These are phyloP conservation scores for Melieria omissa DNA, from an alignment of 2,888 invertebrate species.

Conservation along the genomic window DNA sequence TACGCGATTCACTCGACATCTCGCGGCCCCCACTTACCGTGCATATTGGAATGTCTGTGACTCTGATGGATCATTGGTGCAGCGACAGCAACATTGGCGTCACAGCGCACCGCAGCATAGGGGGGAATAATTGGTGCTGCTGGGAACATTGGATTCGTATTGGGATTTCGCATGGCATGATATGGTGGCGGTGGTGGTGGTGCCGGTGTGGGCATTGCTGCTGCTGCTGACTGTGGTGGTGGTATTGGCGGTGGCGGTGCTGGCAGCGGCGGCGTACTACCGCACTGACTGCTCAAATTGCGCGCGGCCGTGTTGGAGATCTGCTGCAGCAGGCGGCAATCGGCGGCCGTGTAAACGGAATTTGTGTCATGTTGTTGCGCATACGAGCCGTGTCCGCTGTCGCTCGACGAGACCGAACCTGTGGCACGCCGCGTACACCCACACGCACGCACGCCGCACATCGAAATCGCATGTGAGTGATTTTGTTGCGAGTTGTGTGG, in stretches of 20 bases:
- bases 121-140: conserved; percentile 50
- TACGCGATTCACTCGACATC: not conserved
- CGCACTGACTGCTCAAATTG: conserved; percentile 49
- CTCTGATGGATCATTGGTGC: conserved; percentile 44
- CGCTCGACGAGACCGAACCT: conserved; percentile 87
- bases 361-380: conserved; percentile 67
- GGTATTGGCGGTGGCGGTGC: conserved; percentile 44
- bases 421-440: not conserved
- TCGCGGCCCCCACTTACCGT: conserved; percentile 53
- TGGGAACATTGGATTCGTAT: conserved; percentile 7
- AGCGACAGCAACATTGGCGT: conserved; percentile 40
- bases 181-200: conserved; percentile 49
- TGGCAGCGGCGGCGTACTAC: conserved; percentile 53
- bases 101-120: conserved; percentile 46
- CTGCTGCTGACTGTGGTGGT: conserved; percentile 43
- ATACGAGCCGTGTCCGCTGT: conserved; percentile 88
- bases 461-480: not conserved
- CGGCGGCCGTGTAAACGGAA: conserved; percentile 59
- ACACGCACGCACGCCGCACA: no score
- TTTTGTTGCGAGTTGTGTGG: not conserved
- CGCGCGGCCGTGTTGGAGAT: conserved; percentile 62
- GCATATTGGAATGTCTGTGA: conserved; percentile 54
- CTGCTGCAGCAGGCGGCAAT: conserved; percentile 60
- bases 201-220: conserved; percentile 46
- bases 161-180: conserved; percentile 51